These are phyloP conservation scores for Monopis laevigella DNA, from an alignment of 2,888 invertebrate genomes.

Conservation along the genomic window DNA sequence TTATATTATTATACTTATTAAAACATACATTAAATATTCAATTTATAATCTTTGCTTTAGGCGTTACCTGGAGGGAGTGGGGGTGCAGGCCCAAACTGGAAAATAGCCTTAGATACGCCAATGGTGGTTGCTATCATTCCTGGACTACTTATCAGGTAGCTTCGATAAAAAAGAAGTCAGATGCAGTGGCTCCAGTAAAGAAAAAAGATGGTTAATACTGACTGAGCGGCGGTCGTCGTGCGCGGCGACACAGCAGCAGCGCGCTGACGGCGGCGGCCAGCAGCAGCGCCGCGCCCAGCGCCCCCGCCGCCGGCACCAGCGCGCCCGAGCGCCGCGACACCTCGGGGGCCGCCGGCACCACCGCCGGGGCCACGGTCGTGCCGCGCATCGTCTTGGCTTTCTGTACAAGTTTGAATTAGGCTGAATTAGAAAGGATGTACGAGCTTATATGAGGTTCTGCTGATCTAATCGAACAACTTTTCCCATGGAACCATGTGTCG, in stretches of 20 bases:
- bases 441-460: too few relatives aligned
- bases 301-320: conserved; percentile 51
- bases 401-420: conserved; percentile 13
- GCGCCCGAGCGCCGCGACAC: conserved; percentile 31
- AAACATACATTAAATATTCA: too few relatives aligned
- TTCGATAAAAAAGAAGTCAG: neutral
- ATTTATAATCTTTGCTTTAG: too few relatives aligned
- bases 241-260: conserved; percentile 43
- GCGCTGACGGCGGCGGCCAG: conserved; percentile 38
- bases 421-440: neutral
- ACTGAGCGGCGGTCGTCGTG: conserved; percentile 42
- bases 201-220: too few relatives aligned
- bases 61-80: too few relatives aligned
- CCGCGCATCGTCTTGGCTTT: conserved; percentile 26
- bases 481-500: too few relatives aligned
- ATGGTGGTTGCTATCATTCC: too few relatives aligned
- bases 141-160: neutral
- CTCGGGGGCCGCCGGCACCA: conserved; percentile 18
- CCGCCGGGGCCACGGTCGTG: conserved; percentile 6
- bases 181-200: too few relatives aligned
- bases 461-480: too few relatives aligned
- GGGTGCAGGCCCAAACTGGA: too few relatives aligned
- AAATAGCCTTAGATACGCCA: too few relatives aligned
- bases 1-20: too few relatives aligned
- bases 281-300: conserved; percentile 43